Conservation (phyloP, 2,113 vertebrate species). For the Neodon shergylaensis region DNA sequence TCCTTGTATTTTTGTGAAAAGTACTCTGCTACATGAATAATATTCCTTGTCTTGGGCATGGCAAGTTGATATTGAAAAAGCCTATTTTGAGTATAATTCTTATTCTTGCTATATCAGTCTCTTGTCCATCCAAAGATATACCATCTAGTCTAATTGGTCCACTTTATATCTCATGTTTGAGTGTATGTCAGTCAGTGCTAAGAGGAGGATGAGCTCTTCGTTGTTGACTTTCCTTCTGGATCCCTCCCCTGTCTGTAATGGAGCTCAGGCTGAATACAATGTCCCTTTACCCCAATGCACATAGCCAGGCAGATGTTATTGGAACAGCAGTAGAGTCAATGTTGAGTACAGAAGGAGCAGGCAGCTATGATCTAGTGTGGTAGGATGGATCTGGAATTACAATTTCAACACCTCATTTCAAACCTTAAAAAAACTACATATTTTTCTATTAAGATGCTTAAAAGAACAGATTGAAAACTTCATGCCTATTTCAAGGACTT, state of each 20-base stretch:
- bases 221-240: not conserved
- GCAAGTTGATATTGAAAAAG: not conserved
- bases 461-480: constrained; percentile 3
- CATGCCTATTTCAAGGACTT: not conserved
- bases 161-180: not conserved
- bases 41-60: not conserved
- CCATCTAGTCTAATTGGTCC: not conserved
- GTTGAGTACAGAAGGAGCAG: accelerated
- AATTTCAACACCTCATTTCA: not conserved
- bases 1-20: not conserved
- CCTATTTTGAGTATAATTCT: not conserved
- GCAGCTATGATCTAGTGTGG: not conserved
- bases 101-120: not conserved
- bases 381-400: not conserved
- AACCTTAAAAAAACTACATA: not conserved
- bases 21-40: not conserved
- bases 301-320: not conserved
- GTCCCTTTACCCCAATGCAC: not conserved
- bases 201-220: not conserved
- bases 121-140: not conserved
- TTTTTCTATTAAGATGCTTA: not conserved
- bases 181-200: not conserved
- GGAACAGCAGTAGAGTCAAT: not conserved
- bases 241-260: accelerated
- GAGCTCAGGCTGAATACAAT: not conserved